A percentile compares a stretch with the other conserved stretches of the same genome.
phyloP scores from a whole-genome alignment of 2,113 vertebrate species.

The Aphyosemion australe region DNA sequence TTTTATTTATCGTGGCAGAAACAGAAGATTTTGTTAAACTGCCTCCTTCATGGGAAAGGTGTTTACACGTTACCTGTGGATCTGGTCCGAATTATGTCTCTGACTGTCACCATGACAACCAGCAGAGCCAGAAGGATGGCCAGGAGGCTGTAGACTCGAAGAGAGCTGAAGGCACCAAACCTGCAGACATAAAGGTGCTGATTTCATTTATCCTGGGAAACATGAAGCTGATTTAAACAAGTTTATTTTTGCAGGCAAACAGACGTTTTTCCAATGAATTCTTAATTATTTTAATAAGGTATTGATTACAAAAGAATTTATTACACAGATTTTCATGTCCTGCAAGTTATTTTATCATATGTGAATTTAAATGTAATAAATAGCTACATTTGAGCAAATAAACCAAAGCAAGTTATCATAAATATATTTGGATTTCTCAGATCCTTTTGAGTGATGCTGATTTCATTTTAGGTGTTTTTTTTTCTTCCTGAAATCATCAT shows the following conservation, averaged over 20 bases:
- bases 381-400: too few species aligned
- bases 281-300: too few species aligned
- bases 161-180: constrained; percentile 85
- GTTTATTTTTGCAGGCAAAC: too few species aligned
- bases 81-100: constrained; percentile 80
- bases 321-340: too few species aligned
- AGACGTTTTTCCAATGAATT: too few species aligned
- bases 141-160: constrained; percentile 84
- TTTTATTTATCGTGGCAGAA: neutral
- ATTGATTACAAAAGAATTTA: too few species aligned
- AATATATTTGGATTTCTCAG: neutral
- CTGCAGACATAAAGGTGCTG: constrained; percentile 62
- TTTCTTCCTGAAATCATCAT: too few species aligned
- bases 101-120: constrained; percentile 81
- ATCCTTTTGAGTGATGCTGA: neutral
- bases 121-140: constrained; percentile 79
- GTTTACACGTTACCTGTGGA: constrained; percentile 78
- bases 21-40: neutral
- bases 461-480: too few species aligned
- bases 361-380: too few species aligned
- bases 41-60: neutral
- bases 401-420: neutral
- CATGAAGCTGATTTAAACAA: neutral
- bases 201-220: fast-evolving
- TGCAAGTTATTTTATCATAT: too few species aligned